Evolutionary conservation across 2,797 vertebrate species (phyloP).

Genomic region (Microctenopoma stevenorrisi): DNA sequence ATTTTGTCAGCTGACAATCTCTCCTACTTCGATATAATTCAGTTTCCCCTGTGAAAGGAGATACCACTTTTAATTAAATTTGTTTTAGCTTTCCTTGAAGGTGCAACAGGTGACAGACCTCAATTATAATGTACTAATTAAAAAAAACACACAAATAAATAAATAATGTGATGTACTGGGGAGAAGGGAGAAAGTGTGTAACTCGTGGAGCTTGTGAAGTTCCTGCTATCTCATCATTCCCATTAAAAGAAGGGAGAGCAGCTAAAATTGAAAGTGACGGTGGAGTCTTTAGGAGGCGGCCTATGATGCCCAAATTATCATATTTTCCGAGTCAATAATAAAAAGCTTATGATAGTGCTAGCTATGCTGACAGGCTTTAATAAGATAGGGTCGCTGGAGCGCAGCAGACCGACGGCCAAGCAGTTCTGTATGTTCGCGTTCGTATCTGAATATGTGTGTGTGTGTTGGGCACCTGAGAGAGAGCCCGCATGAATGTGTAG

Average conservation of each 20-base stretch:
- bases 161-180: constrained; percentile 69
- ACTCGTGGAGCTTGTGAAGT: constrained; percentile 77
- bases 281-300: constrained; percentile 83
- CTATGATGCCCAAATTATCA: constrained; percentile 88
- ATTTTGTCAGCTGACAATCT: constrained; percentile 83
- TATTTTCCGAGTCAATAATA: constrained; percentile 88
- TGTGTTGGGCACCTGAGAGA: constrained; percentile 31
- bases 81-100: constrained; percentile 82
- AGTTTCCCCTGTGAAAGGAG: constrained; percentile 81
- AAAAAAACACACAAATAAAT: constrained; percentile 76
- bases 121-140: constrained; percentile 87
- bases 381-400: constrained; percentile 85
- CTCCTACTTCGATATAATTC: constrained; percentile 83
- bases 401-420: constrained; percentile 72
- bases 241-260: constrained; percentile 80
- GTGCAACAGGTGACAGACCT: constrained; percentile 85
- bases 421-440: constrained; percentile 55
- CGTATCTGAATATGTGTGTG: constrained; percentile 42
- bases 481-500: constrained; percentile 22
- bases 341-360: constrained; percentile 87
- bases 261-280: constrained; percentile 85
- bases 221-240: constrained; percentile 80
- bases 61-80: constrained; percentile 87
- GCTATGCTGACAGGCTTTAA: constrained; percentile 85
- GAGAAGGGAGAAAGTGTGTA: constrained; percentile 52